These are phyloP conservation scores for Genyomyrus donnyi DNA, from an alignment of 2,113 vertebrate species.

Conservation along the genomic window DNA sequence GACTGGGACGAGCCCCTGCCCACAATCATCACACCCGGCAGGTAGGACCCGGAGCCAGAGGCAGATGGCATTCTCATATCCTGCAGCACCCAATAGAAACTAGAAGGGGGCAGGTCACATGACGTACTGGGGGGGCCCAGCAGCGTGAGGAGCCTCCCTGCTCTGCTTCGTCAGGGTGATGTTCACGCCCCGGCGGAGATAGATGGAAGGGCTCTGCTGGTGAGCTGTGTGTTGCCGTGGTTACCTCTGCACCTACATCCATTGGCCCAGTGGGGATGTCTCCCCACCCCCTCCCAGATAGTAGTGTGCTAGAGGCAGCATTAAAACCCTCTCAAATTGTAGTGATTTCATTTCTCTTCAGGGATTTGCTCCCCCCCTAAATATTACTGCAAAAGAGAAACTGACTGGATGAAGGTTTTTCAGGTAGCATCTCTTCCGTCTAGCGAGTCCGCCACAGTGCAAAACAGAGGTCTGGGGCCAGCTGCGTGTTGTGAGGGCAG, in stretches of 20 bases:
- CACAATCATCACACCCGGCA: not conserved
- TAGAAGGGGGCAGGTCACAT: not conserved
- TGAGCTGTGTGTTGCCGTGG: not conserved
- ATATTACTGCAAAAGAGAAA: constrained; percentile 2
- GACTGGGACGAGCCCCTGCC: not conserved
- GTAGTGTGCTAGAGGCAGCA: not conserved
- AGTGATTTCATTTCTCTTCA: not conserved
- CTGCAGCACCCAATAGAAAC: not conserved
- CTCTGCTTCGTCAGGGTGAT: not conserved
- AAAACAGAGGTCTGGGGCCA: constrained; percentile 1
- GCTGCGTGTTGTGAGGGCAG: not conserved
- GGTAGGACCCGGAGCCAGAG: not conserved
- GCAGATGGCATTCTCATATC: not conserved
- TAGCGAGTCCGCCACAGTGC: constrained; percentile 1
- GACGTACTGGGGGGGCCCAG: not conserved
- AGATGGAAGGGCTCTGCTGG: not conserved
- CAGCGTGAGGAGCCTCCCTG: not conserved
- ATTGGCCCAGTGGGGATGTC: not conserved
- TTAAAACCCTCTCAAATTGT: constrained; percentile 1
- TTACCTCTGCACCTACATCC: not conserved
- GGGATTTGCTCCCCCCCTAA: not conserved
- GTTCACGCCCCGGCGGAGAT: not conserved
- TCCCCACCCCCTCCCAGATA: not conserved
- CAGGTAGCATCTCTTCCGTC: not conserved
- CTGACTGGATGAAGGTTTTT: not conserved